Base-by-base conservation (phyloP, 2,888 invertebrate genomes). In the Vannuccia rotundouncinata region DNA sequence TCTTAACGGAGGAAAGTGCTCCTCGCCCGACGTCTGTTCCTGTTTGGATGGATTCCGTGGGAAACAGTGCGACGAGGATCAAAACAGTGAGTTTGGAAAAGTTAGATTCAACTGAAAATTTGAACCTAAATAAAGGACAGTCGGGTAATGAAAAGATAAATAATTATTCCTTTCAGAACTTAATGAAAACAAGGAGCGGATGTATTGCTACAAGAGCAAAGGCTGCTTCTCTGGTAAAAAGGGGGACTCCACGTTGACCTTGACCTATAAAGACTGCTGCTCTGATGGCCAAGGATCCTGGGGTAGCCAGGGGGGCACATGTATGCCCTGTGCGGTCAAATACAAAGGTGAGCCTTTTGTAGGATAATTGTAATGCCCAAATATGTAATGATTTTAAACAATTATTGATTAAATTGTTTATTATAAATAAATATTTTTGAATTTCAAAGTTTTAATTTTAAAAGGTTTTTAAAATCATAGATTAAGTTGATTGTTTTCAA, bases 181-280 rank as follows among this genome's bases (percentile, higher is more conserved):
- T 2, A 22, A 5, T 2, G 66, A 66, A 22, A 66, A 66, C 17
- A 5, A 17, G 10, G 66, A 66, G 10, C 60, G 60, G 28, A 59
- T 78, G 60, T 78, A 78, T 45, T 78, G 78, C 27, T 78, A 78
- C 29, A 27, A 78, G 60, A 28, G 28, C 27, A 22, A 27, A 27
- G 60, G 60, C 25, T 78, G 78, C 29, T 78, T 78, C 66, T 59
- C 78, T n/a, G 1, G 1, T 13, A 78, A 78, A 45, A 78, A 78
- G 22, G 25, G 27, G 10, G 29, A 25, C 5, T 78, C 28, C 29
- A 27, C 29, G 2, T 27, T n/a, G 27, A 27, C 78, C 1, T 29
- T 79, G 10, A 73, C 29, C 30, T 79, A 29, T 60, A 74, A 29
- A 17, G 79, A 79, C 22, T 79, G 79, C 25, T 79, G 79, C 30